These are phyloP conservation scores for Cerceris rybyensis DNA, from an alignment of 2,888 invertebrate genomes.

Conservation along the genomic window DNA sequence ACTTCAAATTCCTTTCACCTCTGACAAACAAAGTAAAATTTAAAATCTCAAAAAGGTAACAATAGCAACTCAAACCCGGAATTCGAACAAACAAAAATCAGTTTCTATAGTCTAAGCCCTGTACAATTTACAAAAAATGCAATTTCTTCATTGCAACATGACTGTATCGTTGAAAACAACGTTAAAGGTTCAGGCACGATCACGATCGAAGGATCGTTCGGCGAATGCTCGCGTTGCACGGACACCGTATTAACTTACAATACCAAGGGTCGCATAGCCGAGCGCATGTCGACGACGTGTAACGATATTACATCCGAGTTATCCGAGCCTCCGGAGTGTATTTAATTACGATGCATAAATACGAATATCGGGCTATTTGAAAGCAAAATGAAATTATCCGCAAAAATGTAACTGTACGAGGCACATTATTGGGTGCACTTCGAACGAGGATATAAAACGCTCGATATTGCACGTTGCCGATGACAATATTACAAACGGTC, in stretches of 20 bases:
- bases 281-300: constrained; percentile 22
- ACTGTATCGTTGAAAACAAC: too few species aligned
- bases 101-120: too few species aligned
- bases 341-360: constrained; percentile 51
- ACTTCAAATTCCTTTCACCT: too few species aligned
- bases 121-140: too few species aligned
- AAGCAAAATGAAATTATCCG: constrained; percentile 30
- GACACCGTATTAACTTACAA: constrained; percentile 42
- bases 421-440: constrained; percentile 29
- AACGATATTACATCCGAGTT: constrained; percentile 45
- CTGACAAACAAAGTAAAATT: too few species aligned
- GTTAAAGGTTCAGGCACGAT: neutral
- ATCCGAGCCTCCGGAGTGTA: constrained; percentile 32
- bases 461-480: neutral
- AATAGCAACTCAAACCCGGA: too few species aligned
- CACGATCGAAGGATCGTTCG: neutral
- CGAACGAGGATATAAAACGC: neutral
- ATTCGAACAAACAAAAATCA: too few species aligned
- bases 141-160: too few species aligned
- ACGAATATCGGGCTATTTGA: constrained; percentile 26
- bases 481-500: neutral
- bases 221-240: constrained; percentile 9
- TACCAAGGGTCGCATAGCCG: constrained; percentile 5
- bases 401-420: constrained; percentile 30
- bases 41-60: too few species aligned